Base-by-base conservation (phyloP, 2,888 invertebrate species). In the Encarsia formosa region DNA sequence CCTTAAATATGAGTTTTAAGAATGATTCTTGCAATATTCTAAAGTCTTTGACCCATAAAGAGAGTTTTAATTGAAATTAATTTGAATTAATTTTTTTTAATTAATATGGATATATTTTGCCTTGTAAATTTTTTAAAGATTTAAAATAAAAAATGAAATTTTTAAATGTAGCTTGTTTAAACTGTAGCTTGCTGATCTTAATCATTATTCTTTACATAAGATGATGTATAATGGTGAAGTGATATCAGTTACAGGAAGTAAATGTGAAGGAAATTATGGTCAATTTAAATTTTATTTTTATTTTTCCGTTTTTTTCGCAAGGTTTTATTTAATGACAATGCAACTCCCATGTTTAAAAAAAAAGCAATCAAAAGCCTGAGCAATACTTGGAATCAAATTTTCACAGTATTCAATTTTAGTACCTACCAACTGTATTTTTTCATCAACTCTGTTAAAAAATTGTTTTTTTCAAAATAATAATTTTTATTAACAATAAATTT, bases 121-220 rank as follows among this genome's bases (percentile, higher is more conserved):
- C 13, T 19, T 37, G 3, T 37, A 11, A 34, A 18, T 37, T 37
- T 15, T 35, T 35, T 16, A 15, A 9, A 16, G 15, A 16, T 35
- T 35, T n/a, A 34, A 34, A 15, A 34, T 16, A 11, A 35, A 35
- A 16, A 35, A 5, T 35, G 9, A 35, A 26, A 26, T 26, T 26
- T 26, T 26, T 26, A 26, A n/a, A n/a, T n/a, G n/a, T n/a, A n/a
- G n/a, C n/a, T n/a, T n/a, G n/a, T n/a, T n/a, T n/a, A n/a, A n/a
- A n/a, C n/a, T n/a, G n/a, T n/a, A n/a, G n/a, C n/a, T n/a, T n/a
- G n/a, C n/a, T n/a, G n/a, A n/a, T n/a, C n/a, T n/a, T n/a, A 35
- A 57, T 54, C 26, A 51, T 54, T 54, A 46, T 45, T 39, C 37
- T 51, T 54, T 52, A 57, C 43, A 40, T 52, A 54, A 57, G 46